phyloP scores from a whole-genome alignment of 2,113 vertebrate species.

The Semicossyphus pulcher region DNA sequence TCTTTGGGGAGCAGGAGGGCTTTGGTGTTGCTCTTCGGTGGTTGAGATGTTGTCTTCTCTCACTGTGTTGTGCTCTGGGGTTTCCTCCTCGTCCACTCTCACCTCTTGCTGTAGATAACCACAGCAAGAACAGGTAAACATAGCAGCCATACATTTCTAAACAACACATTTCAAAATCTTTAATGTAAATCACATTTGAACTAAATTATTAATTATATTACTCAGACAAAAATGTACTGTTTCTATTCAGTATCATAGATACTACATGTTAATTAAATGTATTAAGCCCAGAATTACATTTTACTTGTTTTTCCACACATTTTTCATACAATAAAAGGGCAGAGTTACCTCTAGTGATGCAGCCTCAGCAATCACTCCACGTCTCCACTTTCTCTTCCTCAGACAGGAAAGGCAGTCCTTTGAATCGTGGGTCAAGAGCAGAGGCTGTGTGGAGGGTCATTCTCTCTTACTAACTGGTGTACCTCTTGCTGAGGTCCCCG shows the following conservation, averaged over 20 bases:
- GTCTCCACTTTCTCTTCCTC: not conserved
- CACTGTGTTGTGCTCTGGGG: too few relatives aligned
- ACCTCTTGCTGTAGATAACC: not conserved
- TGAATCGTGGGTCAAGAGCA: not conserved
- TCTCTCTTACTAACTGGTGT: not conserved
- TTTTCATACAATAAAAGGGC: not conserved
- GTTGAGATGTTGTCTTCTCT: too few relatives aligned
- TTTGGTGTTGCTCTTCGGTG: too few relatives aligned
- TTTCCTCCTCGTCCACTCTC: too few relatives aligned
- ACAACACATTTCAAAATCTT: not conserved
- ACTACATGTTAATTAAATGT: not conserved
- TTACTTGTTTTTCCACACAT: not conserved
- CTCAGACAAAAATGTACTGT: not conserved
- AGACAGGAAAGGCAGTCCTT: not conserved
- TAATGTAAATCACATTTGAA: not conserved
- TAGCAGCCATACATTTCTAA: too few relatives aligned
- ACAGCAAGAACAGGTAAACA: too few relatives aligned
- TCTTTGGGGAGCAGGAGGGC: not conserved
- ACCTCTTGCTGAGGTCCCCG: not conserved
- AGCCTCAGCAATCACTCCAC: conserved; percentile 3
- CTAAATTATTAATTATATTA: not conserved
- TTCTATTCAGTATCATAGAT: not conserved
- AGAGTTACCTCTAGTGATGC: not conserved
- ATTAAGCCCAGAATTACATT: not conserved
- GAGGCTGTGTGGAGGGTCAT: not conserved